phyloP scores from a whole-genome alignment of 92 coral and sea anemone species.

The Epizoanthus scotinus region DNA sequence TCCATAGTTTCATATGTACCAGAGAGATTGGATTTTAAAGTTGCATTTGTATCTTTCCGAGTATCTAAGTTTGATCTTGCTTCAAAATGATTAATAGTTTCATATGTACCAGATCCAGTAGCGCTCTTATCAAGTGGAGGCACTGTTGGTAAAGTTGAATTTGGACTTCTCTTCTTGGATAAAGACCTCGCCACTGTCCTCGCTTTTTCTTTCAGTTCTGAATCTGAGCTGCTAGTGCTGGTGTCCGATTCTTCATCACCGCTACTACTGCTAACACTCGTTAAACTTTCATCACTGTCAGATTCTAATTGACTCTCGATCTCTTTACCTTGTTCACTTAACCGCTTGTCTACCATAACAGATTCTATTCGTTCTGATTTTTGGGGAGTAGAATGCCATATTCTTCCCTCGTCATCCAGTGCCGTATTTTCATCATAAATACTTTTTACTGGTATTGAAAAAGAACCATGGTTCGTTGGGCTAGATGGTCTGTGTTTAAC shows the following conservation, averaged over 20 bases:
- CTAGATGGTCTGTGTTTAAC: conserved; percentile 11
- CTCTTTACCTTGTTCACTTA: background rate
- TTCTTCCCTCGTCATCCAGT: background rate
- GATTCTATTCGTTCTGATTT: conserved; percentile 24
- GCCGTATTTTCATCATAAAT: background rate
- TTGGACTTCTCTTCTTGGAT: conserved; percentile 59
- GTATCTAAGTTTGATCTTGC: background rate
- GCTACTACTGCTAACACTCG: conserved; percentile 85
- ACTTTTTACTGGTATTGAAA: conserved; percentile 34
- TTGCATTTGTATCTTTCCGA: conserved; percentile 10
- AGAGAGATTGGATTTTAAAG: conserved; percentile 28
- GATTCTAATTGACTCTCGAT: conserved; percentile 41
- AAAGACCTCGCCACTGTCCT: conserved; percentile 13
- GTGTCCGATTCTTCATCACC: conserved; percentile 40
- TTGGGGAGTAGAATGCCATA: conserved; percentile 41
- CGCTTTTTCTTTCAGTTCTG: conserved; percentile 38
- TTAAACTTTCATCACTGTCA: conserved; percentile 68
- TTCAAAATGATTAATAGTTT: conserved; percentile 46
- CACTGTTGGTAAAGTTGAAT: conserved; percentile 75
- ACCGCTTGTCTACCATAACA: background rate
- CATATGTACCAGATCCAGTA: conserved; percentile 51
- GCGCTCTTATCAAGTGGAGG: conserved; percentile 41
- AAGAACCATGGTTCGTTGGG: conserved; percentile 44
- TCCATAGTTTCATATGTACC: conserved; percentile 56
- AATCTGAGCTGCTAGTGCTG: background rate